Percentiles rank a stretch among this genome's conserved stretches.
Evolutionary conservation across 2,797 vertebrate species (phyloP).

Genomic region (Pitangus sulphuratus): DNA sequence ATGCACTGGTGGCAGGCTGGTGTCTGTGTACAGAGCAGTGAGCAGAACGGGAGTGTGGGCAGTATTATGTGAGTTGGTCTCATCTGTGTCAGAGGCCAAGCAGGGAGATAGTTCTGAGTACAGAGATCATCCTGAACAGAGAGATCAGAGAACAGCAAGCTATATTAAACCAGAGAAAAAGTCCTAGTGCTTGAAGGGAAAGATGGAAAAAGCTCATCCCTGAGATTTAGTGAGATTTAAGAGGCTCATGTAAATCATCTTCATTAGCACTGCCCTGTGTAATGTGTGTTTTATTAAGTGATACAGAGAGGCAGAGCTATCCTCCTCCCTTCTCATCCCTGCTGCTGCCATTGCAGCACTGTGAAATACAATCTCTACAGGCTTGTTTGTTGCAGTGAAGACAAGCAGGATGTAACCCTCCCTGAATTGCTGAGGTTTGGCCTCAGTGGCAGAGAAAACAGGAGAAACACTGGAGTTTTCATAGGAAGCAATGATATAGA

Average conservation of each 20-base stretch:
- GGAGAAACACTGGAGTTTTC: not conserved
- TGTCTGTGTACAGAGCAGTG: not conserved
- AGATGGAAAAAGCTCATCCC: not conserved
- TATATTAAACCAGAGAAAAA: not conserved
- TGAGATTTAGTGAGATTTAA: constrained; percentile 9
- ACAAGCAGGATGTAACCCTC: not conserved
- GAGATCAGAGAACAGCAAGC: not conserved
- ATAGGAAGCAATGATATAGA: not conserved
- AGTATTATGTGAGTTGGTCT: not conserved
- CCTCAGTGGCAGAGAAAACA: not conserved
- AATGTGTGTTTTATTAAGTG: not conserved
- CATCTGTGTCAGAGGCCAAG: not conserved
- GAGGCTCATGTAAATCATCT: not conserved
- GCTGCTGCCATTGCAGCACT: not conserved
- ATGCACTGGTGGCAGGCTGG: not conserved
- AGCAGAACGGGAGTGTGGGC: not conserved
- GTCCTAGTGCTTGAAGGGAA: not conserved
- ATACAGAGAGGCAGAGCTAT: not conserved
- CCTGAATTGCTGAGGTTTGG: not conserved
- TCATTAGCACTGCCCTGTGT: not conserved
- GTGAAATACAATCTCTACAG: not conserved
- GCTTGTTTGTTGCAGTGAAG: not conserved
- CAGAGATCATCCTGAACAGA: not conserved
- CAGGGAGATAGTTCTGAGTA: not conserved
- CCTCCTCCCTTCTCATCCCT: not conserved